Percentiles rank a stretch among this genome's conserved stretches.
Conservation (phyloP, 2,797 vertebrate species). For the Salarias fasciatus region DNA sequence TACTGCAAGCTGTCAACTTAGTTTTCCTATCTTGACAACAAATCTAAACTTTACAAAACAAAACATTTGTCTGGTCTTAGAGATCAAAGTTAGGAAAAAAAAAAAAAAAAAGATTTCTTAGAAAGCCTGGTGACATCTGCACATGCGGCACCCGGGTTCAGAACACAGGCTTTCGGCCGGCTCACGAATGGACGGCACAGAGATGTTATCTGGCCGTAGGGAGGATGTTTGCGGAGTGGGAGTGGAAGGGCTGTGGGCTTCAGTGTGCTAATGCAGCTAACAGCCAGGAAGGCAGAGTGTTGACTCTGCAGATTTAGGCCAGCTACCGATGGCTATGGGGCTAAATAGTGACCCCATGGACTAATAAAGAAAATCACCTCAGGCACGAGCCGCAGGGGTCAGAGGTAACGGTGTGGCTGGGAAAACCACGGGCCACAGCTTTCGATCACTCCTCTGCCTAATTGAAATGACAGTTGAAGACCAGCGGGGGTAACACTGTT, state of each 20-base stretch:
- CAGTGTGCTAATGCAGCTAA: slow-evolving; percentile 87
- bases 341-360: slow-evolving; percentile 78
- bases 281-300: slow-evolving; percentile 89
- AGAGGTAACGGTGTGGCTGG: slow-evolving; percentile 81
- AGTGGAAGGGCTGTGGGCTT: slow-evolving; percentile 76
- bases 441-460: slow-evolving; percentile 79
- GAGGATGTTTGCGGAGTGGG: slow-evolving; percentile 80
- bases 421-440: slow-evolving; percentile 65
- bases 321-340: slow-evolving; percentile 73
- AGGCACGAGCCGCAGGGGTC: slow-evolving; percentile 77
- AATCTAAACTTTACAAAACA: slow-evolving; percentile 10
- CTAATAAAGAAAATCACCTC: slow-evolving; percentile 82
- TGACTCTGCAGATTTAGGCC: slow-evolving; percentile 84
- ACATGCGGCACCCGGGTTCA: slow-evolving; percentile 32
- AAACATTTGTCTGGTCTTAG: slow-evolving; percentile 29
- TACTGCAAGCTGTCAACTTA: slow-evolving; percentile 10
- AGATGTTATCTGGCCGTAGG: slow-evolving; percentile 78
- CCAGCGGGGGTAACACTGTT: slow-evolving; percentile 83
- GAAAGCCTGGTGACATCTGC: slow-evolving; percentile 49
- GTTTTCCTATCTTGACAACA: slow-evolving; percentile 29
- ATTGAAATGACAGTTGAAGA: slow-evolving; percentile 90
- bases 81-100: slow-evolving; percentile 36
- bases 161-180: slow-evolving; percentile 49
- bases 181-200: slow-evolving; percentile 72
- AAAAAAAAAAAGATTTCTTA: slow-evolving; percentile 60